phyloP scores from a whole-genome alignment of 2,888 invertebrate genomes.

The Nomada ferruginata region DNA sequence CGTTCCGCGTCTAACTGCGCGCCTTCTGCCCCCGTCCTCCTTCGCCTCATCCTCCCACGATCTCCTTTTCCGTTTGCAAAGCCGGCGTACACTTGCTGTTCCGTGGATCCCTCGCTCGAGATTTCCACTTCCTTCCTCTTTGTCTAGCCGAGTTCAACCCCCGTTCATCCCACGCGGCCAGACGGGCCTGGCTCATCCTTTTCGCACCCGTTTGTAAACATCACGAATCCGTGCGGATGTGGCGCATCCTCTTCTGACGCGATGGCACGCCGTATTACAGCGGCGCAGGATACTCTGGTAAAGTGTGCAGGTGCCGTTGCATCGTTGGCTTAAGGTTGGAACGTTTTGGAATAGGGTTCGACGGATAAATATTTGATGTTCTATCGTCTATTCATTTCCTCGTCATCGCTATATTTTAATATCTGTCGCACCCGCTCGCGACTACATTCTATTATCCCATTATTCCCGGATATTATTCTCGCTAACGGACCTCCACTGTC shows the following conservation, averaged over 20 bases:
- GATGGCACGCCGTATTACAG: no score
- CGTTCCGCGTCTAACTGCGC: conserved; percentile 65
- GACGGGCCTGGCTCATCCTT: conserved; percentile 26
- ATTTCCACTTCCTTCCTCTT: conserved; percentile 23
- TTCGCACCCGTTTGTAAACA: conserved; percentile 39
- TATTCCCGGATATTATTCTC: no score
- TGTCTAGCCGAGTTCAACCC: conserved; percentile 11
- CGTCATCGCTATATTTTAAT: no score
- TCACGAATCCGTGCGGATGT: conserved; percentile 28
- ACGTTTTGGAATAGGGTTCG: no score
- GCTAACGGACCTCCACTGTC: no score
- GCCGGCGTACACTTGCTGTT: conserved; percentile 23
- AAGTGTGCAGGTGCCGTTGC: no score
- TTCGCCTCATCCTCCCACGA: conserved; percentile 38
- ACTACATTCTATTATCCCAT: no score
- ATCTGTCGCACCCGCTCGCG: no score
- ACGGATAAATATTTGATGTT: no score
- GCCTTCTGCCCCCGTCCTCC: conserved; percentile 47
- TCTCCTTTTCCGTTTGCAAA: conserved; percentile 19
- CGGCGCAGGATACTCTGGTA: no score
- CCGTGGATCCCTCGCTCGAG: conserved; percentile 28
- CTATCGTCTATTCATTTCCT: no score
- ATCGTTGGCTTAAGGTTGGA: no score
- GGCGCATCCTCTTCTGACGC: not conserved
- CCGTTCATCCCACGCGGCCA: not conserved